A percentile compares a stretch with the other conserved stretches of the same genome.
phyloP scores from a whole-genome alignment of 2,888 invertebrate species.

The Minunthozetes semirufus region DNA sequence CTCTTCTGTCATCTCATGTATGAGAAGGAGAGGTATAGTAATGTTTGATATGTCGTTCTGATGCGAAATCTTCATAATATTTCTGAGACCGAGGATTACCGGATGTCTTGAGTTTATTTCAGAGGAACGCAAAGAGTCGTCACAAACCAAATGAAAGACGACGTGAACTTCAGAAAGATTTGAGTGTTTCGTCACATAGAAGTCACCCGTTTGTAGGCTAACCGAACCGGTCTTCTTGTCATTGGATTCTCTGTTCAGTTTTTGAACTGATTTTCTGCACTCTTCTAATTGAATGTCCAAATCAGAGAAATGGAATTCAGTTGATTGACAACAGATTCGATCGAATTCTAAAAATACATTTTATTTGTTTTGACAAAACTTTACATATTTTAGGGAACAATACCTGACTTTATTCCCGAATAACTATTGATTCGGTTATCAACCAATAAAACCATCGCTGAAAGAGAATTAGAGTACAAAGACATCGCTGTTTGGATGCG shows the following conservation, averaged over 20 bases:
- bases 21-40: constrained; percentile 82
- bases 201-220: constrained; percentile 70
- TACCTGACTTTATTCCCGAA: constrained; percentile 59
- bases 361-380: constrained; percentile 32
- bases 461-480: constrained; percentile 82
- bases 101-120: constrained; percentile 95
- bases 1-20: constrained; percentile 90
- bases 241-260: constrained; percentile 42
- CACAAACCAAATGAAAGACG: constrained; percentile 88
- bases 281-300: constrained; percentile 74
- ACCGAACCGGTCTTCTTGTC: not conserved
- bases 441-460: constrained; percentile 76
- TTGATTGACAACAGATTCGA: constrained; percentile 65
- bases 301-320: constrained; percentile 89
- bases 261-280: not conserved
- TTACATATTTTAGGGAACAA: constrained; percentile 26
- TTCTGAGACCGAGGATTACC: constrained; percentile 84
- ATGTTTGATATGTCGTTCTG: constrained; percentile 86
- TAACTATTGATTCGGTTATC: constrained; percentile 60
- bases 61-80: constrained; percentile 90
- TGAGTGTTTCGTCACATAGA: constrained; percentile 69
- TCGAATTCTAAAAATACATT: constrained; percentile 56
- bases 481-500: constrained; percentile 85
- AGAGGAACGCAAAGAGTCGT: constrained; percentile 59
- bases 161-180: constrained; percentile 90